Conservation (phyloP, 2,888 invertebrate species). For the Lasioglossum zephyrum region DNA sequence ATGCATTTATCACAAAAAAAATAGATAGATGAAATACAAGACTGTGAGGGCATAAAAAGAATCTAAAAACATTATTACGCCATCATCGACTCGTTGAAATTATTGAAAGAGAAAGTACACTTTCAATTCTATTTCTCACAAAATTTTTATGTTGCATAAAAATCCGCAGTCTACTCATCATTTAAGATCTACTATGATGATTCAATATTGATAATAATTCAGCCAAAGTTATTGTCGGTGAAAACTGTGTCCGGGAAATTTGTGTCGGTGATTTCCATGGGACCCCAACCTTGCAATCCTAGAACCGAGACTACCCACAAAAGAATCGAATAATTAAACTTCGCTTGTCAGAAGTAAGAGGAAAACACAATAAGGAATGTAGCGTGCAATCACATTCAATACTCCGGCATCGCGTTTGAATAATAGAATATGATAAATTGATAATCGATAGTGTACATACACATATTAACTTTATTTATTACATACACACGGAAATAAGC, state of each 20-base stretch:
- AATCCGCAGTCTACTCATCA: neutral
- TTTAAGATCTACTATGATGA: neutral
- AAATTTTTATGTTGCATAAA: neutral
- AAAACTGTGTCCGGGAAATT: no score
- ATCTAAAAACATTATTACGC: no score
- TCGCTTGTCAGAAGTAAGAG: neutral
- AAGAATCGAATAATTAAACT: constrained; percentile 8
- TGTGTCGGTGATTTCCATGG: no score
- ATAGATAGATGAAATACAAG: neutral
- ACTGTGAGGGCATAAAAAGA: no score
- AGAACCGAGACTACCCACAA: neutral
- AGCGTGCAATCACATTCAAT: constrained; percentile 23
- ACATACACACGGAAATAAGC: constrained; percentile 43
- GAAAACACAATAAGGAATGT: constrained; percentile 18
- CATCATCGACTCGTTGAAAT: neutral
- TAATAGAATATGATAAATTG: constrained; percentile 59
- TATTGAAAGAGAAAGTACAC: neutral
- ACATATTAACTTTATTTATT: constrained; percentile 64
- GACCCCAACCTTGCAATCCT: no score
- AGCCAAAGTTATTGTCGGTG: no score
- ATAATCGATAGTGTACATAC: constrained; percentile 70
- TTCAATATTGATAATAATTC: neutral
- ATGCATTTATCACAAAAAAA: neutral
- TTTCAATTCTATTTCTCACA: neutral
- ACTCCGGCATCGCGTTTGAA: constrained; percentile 58